These are phyloP conservation scores for Dreissena polymorpha DNA, from an alignment of 1,140 invertebrate species.

Conservation along the genomic window DNA sequence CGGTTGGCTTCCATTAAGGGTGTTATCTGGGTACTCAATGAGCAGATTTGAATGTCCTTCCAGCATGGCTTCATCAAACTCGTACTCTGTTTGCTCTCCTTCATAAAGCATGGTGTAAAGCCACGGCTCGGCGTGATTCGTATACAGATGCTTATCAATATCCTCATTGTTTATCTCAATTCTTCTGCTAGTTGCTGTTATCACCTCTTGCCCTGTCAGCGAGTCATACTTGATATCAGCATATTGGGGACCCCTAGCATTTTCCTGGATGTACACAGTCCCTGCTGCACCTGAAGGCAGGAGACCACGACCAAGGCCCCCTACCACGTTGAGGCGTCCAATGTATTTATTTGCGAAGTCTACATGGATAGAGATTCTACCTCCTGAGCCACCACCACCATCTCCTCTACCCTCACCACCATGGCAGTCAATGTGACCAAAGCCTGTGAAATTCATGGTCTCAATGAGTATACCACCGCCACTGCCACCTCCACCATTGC, in stretches of 20 bases:
- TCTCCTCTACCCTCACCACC: slow-evolving; percentile 61
- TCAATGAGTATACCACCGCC: slow-evolving; percentile 67
- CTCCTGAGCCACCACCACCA: slow-evolving; percentile 68
- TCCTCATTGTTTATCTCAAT: slow-evolving; percentile 69
- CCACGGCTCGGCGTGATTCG: slow-evolving; percentile 67
- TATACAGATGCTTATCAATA: slow-evolving; percentile 64
- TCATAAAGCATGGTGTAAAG: slow-evolving; percentile 68
- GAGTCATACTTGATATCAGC: slow-evolving; percentile 72
- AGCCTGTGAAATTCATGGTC: slow-evolving; percentile 71
- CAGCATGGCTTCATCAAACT: slow-evolving; percentile 69
- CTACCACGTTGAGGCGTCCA: slow-evolving; percentile 62
- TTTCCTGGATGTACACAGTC: slow-evolving; percentile 71
- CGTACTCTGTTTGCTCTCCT: slow-evolving; percentile 58
- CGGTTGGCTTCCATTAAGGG: background rate
- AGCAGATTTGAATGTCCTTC: slow-evolving; percentile 67
- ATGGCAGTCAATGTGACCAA: slow-evolving; percentile 66
- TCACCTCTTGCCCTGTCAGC: slow-evolving; percentile 46
- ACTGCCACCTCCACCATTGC: slow-evolving; percentile 66
- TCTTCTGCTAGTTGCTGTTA: slow-evolving; percentile 59
- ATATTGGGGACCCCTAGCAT: slow-evolving; percentile 69
- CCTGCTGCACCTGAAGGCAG: slow-evolving; percentile 68
- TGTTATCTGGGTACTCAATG: slow-evolving; percentile 65
- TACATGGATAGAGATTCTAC: slow-evolving; percentile 65
- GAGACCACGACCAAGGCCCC: slow-evolving; percentile 62
- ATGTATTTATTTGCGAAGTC: slow-evolving; percentile 66